Evolutionary conservation across 2,888 invertebrate genomes (phyloP).

Genomic region (Drosophila anomelani): DNA sequence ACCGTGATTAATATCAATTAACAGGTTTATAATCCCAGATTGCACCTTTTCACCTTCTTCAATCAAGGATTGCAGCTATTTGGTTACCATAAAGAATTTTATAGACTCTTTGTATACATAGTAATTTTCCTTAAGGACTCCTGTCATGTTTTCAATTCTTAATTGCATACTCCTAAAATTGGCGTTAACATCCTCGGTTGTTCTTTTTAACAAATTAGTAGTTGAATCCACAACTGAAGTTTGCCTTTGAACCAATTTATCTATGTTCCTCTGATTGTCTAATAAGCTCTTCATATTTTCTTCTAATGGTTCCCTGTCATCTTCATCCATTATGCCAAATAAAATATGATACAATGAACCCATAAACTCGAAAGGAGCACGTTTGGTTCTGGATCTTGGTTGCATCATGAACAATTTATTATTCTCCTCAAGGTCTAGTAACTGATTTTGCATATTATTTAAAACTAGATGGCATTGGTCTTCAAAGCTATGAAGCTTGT

Average conservation of each 20-base stretch:
- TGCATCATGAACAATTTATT: neutral
- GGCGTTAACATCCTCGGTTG: neutral
- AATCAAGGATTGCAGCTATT: neutral
- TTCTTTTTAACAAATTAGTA: conserved; percentile 5
- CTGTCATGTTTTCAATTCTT: neutral
- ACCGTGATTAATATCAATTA: neutral
- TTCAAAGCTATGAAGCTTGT: neutral
- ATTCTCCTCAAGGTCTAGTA: neutral
- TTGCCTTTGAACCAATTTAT: neutral
- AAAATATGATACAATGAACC: conserved; percentile 8
- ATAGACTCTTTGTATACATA: neutral
- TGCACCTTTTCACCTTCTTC: neutral
- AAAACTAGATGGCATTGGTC: neutral
- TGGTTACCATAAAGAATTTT: neutral
- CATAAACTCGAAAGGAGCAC: neutral
- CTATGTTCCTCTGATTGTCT: no score
- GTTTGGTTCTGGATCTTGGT: neutral
- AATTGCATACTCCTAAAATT: neutral
- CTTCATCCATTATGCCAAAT: no score
- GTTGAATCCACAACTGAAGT: conserved; percentile 5
- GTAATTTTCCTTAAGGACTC: neutral
- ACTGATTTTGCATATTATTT: neutral
- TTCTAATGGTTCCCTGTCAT: no score
- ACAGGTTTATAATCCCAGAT: neutral
- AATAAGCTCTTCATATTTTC: no score